Evolutionary conservation across 2,113 vertebrate genomes (phyloP).

Genomic region (Columbina picui): DNA sequence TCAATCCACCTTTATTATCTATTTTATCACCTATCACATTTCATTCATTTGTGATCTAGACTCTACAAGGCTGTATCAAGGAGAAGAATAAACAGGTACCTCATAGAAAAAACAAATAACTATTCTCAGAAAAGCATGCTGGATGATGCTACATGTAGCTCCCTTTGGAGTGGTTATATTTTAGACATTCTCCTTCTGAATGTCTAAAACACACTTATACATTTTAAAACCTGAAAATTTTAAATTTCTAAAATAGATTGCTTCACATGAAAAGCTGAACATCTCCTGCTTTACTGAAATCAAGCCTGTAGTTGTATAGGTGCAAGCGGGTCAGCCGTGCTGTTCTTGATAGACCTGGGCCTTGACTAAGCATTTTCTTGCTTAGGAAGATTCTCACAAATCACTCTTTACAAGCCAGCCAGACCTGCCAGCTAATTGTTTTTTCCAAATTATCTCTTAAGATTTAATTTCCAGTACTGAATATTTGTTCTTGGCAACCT

Average conservation of each 20-base stretch:
- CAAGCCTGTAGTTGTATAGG: neutral
- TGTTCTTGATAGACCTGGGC: neutral
- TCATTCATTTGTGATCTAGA: neutral
- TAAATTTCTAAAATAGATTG: neutral
- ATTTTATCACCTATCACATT: neutral
- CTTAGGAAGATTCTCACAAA: neutral
- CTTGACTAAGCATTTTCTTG: neutral
- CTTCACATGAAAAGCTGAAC: neutral
- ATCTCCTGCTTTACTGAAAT: neutral
- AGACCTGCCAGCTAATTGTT: neutral
- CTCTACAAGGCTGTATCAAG: neutral
- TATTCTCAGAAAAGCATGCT: neutral
- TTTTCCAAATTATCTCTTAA: conserved; percentile 18
- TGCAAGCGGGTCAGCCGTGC: neutral
- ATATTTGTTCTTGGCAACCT: conserved; percentile 9
- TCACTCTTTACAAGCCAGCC: neutral
- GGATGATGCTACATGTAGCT: neutral
- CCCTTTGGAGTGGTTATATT: neutral
- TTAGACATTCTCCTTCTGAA: neutral
- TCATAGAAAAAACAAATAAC: neutral
- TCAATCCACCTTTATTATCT: neutral
- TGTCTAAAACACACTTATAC: neutral
- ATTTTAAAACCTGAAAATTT: neutral
- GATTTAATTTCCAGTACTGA: conserved; percentile 17
- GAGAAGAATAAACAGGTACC: neutral